Evolutionary conservation across 2,797 vertebrate species (phyloP), one percentile per base, ranked within the genome.

Genomic region (Austrolebias charrua): DNA sequence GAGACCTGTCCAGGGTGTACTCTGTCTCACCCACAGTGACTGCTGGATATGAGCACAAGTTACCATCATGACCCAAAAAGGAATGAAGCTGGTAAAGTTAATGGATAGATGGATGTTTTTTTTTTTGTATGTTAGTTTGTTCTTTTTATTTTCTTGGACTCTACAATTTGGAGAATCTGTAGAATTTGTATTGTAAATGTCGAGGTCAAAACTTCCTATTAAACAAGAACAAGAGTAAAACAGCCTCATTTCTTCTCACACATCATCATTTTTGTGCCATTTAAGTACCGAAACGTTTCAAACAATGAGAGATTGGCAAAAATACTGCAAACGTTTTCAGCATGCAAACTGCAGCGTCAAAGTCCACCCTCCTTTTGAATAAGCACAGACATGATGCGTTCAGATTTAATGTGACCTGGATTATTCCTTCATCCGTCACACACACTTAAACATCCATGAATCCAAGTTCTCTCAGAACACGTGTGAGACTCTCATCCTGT

Each of bases 261-360:
- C 52, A 31, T 4, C 1, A 20, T 9, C 13, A 24, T 47, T 43
- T 18, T 28, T 3, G 19, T 18, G 12, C 11, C 29, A 13, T 20
- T 66, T 33, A 16, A 44, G 15, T 29, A 11, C 35, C 8, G 18
- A 35, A 15, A 6, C n/a, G 40, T 64, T 68, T 56, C 35, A 66
- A 46, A 64, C 51, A 31, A 33, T 10, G 20, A 63, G 49, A 40
- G 15, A 38, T 20, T 50, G 47, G 9, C 40, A 47, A 44, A 53
- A 51, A 0, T 29, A 47, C 13, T 10, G 1, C 67, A 46, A 51
- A 44, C 44, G 44, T 0, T 11, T 35, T 53, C 35, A 60, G 52
- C 59, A 1, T 46, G 20, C 24, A 7, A 38, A 38, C 42, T 6
- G 48, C 53, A 53, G 64, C 52, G n/a, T 69, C 9, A 58, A 55